Percentiles rank a stretch among this genome's conserved stretches.
phyloP scores from a whole-genome alignment of 2,113 vertebrate genomes.

The Apistogramma diplotaenia region DNA sequence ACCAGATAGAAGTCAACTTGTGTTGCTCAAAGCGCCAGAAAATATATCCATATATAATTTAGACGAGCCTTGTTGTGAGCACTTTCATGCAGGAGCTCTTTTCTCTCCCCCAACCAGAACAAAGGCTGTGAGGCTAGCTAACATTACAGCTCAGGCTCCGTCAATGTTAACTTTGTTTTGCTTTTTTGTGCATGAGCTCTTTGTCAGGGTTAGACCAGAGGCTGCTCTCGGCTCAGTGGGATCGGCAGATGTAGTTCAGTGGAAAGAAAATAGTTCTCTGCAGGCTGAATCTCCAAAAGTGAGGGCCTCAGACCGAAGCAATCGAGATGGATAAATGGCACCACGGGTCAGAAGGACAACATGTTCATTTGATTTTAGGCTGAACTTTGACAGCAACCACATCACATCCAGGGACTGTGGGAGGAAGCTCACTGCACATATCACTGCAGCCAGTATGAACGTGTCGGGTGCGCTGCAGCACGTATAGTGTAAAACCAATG shows the following conservation, averaged over 20 bases:
- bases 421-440: not conserved
- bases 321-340: not conserved
- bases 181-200: rapidly evolving
- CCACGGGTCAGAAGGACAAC: not conserved
- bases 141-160: not conserved
- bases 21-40: not conserved
- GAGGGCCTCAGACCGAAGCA: not conserved
- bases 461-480: not conserved
- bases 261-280: not conserved
- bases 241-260: not conserved
- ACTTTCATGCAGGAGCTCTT: not conserved
- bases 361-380: not conserved
- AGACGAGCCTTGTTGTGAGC: not conserved
- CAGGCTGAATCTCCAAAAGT: not conserved
- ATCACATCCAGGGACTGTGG: not conserved
- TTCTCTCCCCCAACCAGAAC: not conserved
- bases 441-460: too few relatives aligned
- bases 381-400: not conserved
- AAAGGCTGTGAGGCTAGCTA: not conserved
- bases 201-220: not conserved
- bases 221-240: not conserved
- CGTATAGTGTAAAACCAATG: not conserved
- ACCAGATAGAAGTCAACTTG: not conserved
- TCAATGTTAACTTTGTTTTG: not conserved
- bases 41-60: not conserved